Percentiles rank a stretch among this genome's conserved stretches.
Evolutionary conservation across 2,888 invertebrate species (phyloP).

Genomic region (Chironomus tentans): DNA sequence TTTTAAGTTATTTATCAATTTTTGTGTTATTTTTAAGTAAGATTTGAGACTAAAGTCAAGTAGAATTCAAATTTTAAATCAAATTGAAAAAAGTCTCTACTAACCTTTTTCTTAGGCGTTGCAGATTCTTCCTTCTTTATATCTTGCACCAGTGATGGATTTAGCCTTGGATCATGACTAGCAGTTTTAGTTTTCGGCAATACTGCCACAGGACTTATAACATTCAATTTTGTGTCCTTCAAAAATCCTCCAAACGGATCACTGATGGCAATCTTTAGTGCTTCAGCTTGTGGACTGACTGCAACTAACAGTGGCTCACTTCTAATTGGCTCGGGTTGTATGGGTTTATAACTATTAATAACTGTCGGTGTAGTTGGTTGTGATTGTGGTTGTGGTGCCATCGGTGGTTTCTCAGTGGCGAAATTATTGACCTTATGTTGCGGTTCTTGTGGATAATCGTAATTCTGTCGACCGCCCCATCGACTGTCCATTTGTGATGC

Average conservation of each 20-base stretch:
- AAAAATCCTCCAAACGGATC: neutral
- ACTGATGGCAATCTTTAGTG: neutral
- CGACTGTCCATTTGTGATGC: neutral
- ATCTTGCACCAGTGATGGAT: conserved; percentile 2
- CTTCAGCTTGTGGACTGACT: neutral
- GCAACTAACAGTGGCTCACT: neutral
- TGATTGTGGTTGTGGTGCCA: neutral
- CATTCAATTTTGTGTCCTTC: neutral
- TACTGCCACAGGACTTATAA: neutral
- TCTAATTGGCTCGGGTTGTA: neutral
- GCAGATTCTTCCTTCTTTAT: neutral
- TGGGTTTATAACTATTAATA: neutral
- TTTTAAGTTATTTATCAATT: too few species aligned
- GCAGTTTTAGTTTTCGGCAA: conserved; percentile 9
- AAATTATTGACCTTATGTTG: neutral
- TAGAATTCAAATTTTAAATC: neutral
- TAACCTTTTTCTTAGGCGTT: conserved; percentile 16
- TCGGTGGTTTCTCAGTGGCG: neutral
- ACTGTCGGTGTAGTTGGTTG: neutral
- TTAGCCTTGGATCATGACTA: neutral
- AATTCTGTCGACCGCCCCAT: neutral
- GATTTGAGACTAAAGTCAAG: neutral
- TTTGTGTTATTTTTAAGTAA: too few species aligned
- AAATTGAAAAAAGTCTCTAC: too few species aligned
- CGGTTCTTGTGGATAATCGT: neutral